Percentiles rank a stretch among this genome's conserved stretches.
Evolutionary conservation across 2,888 invertebrate species (phyloP).

Genomic region (Xylota segnis): DNA sequence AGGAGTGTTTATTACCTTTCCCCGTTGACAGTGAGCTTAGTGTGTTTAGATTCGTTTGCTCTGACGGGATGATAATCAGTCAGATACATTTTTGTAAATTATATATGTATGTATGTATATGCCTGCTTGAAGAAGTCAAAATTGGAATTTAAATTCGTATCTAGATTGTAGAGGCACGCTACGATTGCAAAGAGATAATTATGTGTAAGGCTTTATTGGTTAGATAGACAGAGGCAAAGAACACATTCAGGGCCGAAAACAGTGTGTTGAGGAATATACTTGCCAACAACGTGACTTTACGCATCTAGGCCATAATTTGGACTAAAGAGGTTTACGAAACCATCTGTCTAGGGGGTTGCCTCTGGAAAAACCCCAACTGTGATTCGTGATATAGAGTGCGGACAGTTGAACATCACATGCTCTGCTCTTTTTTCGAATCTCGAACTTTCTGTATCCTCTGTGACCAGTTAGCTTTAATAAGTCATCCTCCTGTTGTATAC

Average conservation of each 20-base stretch:
- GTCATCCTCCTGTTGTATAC: too few species aligned
- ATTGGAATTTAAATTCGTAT: background rate
- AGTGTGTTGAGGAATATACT: background rate
- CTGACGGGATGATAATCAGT: background rate
- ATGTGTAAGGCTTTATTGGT: background rate
- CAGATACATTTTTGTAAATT: background rate
- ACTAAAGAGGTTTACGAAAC: too few species aligned
- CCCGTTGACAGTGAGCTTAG: background rate
- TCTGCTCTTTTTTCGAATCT: too few species aligned
- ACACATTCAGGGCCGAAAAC: background rate
- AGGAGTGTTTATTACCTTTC: constrained; percentile 12
- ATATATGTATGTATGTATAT: too few species aligned
- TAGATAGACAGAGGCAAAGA: background rate
- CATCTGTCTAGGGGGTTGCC: too few species aligned
- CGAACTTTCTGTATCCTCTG: too few species aligned
- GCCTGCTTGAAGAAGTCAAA: background rate
- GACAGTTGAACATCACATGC: too few species aligned
- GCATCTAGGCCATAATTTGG: too few species aligned
- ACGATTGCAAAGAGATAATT: background rate
- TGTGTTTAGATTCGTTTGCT: background rate
- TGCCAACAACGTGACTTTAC: too few species aligned
- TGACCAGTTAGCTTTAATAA: too few species aligned
- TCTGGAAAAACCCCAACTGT: too few species aligned
- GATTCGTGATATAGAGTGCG: too few species aligned
- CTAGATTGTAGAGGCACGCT: background rate